Base-by-base conservation (phyloP, 2,888 invertebrate species). In the Cylloceria caligata region DNA sequence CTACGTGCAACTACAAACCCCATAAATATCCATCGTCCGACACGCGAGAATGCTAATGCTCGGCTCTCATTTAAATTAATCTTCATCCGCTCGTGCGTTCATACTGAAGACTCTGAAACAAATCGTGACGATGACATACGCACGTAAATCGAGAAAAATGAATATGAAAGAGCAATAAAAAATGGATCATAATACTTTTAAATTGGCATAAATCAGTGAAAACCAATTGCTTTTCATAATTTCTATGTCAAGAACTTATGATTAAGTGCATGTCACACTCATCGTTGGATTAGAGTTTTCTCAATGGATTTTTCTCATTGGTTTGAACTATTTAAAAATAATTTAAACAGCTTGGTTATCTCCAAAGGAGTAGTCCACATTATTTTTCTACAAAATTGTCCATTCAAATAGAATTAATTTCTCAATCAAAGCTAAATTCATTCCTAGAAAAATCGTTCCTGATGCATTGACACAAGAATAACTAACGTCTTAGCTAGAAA, bases 1-100 rank as follows among this genome's bases (percentile, higher is more conserved):
- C 86, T 82, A 85, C 87, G 82, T 73, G 36, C 72, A 80, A 84
- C 71, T 86, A 81, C 84, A 78, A 84, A 84, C 79, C 81, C 84
- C 88, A 88, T 88, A 88, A 89, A 90, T 89, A 87, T 86, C 85
- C 85, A 85, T 86, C 85, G 80, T 72, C 64, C 71, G 72, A 74
- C 67, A 68, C 36, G n/a, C n/a, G 77, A 57, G 80, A 87, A 84
- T 85, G 75, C 84, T 85, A 84, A 87, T 87, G 77, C 68, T 73
- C 49, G 68, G 68, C 60, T 81, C 81, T 84, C 85, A 86, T 87
- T 87, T 84, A 85, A 86, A 87, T 87, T 87, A 88, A 87, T 87
- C 84, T 84, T 80, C 60, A 76, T 68, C 65, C 78, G 72, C 75
- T 73, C 47, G 71, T 52, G 67, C 34, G 19, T 55, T 62, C 16